These are phyloP conservation scores for Melangyna quadrimaculata DNA, from an alignment of 2,888 invertebrate genomes.

Conservation along the genomic window DNA sequence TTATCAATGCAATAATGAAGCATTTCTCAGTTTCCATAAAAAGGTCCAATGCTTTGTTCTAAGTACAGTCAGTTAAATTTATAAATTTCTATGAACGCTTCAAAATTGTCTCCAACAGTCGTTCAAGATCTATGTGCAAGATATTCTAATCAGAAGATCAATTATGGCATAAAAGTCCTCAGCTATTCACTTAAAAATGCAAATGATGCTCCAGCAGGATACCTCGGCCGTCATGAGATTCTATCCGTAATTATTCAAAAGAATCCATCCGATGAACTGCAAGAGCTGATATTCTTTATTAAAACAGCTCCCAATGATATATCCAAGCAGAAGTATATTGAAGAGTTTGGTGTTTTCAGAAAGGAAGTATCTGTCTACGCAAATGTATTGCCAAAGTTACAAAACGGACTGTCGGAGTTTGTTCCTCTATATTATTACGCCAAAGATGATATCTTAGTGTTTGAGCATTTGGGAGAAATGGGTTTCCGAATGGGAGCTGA, in stretches of 20 bases:
- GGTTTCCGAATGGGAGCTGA: constrained; percentile 76
- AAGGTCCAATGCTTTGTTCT: not conserved
- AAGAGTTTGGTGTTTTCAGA: constrained; percentile 81
- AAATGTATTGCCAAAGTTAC: constrained; percentile 80
- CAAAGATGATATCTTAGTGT: constrained; percentile 79
- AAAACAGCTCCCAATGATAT: constrained; percentile 84
- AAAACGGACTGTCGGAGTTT: constrained; percentile 74
- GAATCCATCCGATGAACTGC: constrained; percentile 70
- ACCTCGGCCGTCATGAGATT: constrained; percentile 77
- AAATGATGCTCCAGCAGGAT: constrained; percentile 77
- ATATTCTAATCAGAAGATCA: constrained; percentile 64
- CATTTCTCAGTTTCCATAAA: not conserved
- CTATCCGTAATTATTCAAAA: constrained; percentile 75
- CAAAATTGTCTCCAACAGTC: constrained; percentile 63
- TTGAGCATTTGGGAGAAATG: constrained; percentile 80
- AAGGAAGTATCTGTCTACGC: constrained; percentile 82
- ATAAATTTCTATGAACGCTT: constrained; percentile 9
- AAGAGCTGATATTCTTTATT: constrained; percentile 82
- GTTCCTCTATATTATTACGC: constrained; percentile 80
- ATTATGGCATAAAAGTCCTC: constrained; percentile 73
- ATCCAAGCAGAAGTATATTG: constrained; percentile 82
- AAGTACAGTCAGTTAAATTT: not conserved
- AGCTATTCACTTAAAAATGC: constrained; percentile 74
- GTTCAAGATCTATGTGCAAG: constrained; percentile 75
- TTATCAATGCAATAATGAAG: not conserved